Evolutionary conservation across 2,888 invertebrate species (phyloP).

Genomic region (Acanthosoma haemorrhoidale): DNA sequence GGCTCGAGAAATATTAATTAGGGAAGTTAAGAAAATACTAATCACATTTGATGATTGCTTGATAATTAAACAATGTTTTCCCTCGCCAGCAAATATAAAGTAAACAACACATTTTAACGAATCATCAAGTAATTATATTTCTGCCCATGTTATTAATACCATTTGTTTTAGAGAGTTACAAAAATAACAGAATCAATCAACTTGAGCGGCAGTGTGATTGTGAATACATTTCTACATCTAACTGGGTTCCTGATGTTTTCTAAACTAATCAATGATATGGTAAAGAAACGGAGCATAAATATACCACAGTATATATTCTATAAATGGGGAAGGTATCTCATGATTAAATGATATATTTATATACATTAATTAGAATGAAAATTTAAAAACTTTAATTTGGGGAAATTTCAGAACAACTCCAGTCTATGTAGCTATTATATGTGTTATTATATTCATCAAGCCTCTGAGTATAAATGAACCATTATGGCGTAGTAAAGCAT

Average conservation of each 20-base stretch:
- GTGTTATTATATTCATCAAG: not conserved
- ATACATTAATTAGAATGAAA: not conserved
- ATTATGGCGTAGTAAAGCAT: constrained; percentile 34
- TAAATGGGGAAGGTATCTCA: constrained; percentile 29
- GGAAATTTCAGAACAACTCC: not conserved
- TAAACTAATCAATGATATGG: constrained; percentile 30
- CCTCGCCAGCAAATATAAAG: too few species aligned
- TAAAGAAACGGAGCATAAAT: constrained; percentile 29
- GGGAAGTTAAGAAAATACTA: too few species aligned
- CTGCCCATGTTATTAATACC: too few species aligned
- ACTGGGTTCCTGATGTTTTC: constrained; percentile 32
- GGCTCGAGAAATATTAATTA: too few species aligned
- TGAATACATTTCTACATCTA: constrained; percentile 32
- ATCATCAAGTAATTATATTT: too few species aligned
- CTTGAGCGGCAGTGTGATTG: constrained; percentile 30
- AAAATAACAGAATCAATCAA: not conserved
- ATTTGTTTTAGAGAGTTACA: not conserved
- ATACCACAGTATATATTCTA: constrained; percentile 23
- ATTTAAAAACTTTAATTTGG: not conserved
- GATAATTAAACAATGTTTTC: too few species aligned
- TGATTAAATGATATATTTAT: not conserved
- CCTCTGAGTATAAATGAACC: constrained; percentile 28
- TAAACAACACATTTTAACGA: too few species aligned
- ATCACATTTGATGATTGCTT: too few species aligned
- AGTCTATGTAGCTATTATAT: not conserved